phyloP scores from a whole-genome alignment of 2,888 invertebrate species.

The Margaritifera margaritifera region DNA sequence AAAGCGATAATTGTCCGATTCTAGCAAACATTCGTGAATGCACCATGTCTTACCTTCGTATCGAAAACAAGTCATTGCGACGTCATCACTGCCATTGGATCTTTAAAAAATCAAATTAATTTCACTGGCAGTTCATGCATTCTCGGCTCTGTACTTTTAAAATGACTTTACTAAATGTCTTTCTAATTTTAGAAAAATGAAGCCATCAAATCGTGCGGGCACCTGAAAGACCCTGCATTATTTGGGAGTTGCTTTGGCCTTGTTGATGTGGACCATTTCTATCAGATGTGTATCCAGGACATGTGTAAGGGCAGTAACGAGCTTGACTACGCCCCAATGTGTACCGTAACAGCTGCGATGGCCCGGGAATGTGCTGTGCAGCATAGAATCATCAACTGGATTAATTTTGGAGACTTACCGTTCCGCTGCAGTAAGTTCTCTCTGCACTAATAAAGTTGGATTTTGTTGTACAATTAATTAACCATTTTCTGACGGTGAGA shows the following conservation, averaged over 20 bases:
- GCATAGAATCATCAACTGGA: constrained; percentile 18
- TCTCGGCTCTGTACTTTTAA: no score
- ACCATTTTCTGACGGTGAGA: no score
- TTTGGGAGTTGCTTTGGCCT: constrained; percentile 12
- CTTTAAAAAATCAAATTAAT: no score
- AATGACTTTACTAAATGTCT: no score
- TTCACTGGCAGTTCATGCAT: no score
- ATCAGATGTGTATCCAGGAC: constrained; percentile 22
- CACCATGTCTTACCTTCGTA: no score
- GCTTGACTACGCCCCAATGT: constrained; percentile 21
- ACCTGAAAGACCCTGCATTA: constrained; percentile 12
- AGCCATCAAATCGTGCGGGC: constrained; percentile 4
- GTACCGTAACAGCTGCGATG: constrained; percentile 24
- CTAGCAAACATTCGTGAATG: no score
- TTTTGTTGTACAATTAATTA: no score
- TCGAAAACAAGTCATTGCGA: no score
- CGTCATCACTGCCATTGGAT: no score
- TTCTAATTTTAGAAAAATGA: constrained; percentile 4
- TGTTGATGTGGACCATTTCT: constrained; percentile 17
- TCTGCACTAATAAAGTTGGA: no score
- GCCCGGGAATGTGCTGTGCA: constrained; percentile 22
- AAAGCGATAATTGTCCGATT: no score
- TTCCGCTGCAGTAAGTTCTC: constrained; percentile 13
- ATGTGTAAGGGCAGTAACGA: constrained; percentile 6
- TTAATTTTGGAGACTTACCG: constrained; percentile 9